phyloP scores from a whole-genome alignment of 2,113 vertebrate genomes.

The Alexandromys fortis region DNA sequence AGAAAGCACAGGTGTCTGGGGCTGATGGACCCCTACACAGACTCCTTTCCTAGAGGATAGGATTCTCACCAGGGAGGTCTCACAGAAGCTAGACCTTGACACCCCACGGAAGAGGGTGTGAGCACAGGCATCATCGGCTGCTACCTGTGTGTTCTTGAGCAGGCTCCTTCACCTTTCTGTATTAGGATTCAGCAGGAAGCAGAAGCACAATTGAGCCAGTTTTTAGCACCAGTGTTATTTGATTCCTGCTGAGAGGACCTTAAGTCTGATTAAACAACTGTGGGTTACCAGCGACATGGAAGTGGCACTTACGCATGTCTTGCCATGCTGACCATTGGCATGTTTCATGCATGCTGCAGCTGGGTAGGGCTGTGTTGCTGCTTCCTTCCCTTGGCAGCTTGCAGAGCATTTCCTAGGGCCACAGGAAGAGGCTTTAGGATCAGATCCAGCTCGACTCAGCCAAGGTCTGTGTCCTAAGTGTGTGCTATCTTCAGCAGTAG shows the following conservation, averaged over 20 bases:
- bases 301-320: too few relatives aligned
- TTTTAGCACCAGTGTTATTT: background rate
- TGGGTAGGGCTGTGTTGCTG: background rate
- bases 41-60: background rate
- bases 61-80: background rate
- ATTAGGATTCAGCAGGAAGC: background rate
- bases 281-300: background rate
- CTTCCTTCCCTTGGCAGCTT: background rate
- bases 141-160: background rate
- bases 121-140: background rate
- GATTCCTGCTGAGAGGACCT: background rate
- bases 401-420: too few relatives aligned
- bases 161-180: background rate
- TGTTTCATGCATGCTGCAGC: too few relatives aligned
- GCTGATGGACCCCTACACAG: background rate
- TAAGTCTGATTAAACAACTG: background rate
- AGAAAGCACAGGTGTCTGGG: background rate
- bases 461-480: background rate
- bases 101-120: background rate
- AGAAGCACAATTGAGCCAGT: background rate
- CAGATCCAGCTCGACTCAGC: background rate
- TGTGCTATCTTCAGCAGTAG: background rate
- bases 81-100: background rate
- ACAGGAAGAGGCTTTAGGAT: background rate
- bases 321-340: background rate